Base-by-base conservation (phyloP, 2,113 vertebrate species). In the Junco hyemalis region DNA sequence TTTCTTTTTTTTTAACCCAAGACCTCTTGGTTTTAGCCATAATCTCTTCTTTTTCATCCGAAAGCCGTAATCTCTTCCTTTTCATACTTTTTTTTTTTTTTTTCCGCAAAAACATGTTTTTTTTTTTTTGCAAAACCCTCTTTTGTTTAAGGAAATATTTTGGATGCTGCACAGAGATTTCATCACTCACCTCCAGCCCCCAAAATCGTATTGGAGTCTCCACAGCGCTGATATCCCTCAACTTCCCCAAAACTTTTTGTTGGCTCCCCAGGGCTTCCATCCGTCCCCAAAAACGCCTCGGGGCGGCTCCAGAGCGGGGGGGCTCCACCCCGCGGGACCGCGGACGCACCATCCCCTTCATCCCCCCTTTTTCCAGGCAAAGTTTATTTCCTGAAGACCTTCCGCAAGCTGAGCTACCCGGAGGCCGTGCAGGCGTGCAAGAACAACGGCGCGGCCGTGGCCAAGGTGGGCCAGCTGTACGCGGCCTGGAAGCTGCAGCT, bases 401-500 rank as follows among this genome's bases (percentile, higher is more conserved):
- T 98, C 93, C 98, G 98, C 97, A 99, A 99, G 61, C 97, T 99
- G 78, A 98, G 98, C 97, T 99, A 99, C 84, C 42, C 90, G 0
- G 99, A 99, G 96, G 99, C 99, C 2, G 89, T 96, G 63, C 98
- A 98, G 71, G 99, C 98, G 0, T 99, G 99, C 88, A 95, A 98
- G 60, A 98, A 98, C 36, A 99, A 98, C 12, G 98, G 98, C 5
- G 98, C 98, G 0, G 42, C 63, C 0, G 96, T 98, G 86, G 99
- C 99, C 93, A 99, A 99, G 94, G 99, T 99, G 81, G 99, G 99
- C 9, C 99, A 99, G 96, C 98, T 99, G 6, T 99, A 99, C 11
- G 98, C 99, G 0, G 99, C 99, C 3, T 99, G 99, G 99, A 99
- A 99, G 96, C 96, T 99, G 76, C 99, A 99, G 94, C 98, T 99